Evolutionary conservation across 2,797 vertebrate species (phyloP).

Genomic region (Prunella strophiata): DNA sequence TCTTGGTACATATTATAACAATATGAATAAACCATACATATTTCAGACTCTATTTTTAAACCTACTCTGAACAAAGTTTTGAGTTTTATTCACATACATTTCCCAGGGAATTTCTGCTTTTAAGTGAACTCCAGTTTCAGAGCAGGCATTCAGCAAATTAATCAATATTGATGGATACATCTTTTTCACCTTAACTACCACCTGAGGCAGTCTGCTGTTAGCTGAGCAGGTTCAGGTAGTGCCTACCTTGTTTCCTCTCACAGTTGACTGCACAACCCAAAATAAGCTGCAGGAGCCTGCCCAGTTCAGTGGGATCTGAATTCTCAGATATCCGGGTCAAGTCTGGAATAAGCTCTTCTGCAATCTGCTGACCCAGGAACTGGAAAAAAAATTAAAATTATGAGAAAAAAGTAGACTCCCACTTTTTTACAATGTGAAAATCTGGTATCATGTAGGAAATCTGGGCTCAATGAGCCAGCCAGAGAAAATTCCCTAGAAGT

Average conservation of each 20-base stretch:
- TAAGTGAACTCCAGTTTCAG: neutral
- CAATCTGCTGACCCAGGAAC: constrained; percentile 90
- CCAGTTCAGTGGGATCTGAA: constrained; percentile 84
- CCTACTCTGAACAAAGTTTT: neutral
- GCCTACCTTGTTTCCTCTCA: constrained; percentile 92
- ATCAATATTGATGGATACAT: neutral
- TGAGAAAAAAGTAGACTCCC: neutral
- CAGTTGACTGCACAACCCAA: constrained; percentile 96
- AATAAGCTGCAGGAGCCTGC: constrained; percentile 92
- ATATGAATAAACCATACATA: neutral
- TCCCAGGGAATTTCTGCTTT: neutral
- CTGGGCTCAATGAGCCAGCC: neutral
- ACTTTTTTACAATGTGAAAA: neutral
- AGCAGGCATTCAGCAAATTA: neutral
- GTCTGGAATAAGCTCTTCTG: constrained; percentile 89
- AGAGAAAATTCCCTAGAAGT: neutral
- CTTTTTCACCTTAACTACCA: neutral
- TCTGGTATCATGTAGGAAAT: neutral
- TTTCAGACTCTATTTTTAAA: neutral
- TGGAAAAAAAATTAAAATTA: constrained; percentile 21
- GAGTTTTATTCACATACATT: neutral
- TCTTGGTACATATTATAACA: neutral
- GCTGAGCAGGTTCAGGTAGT: neutral
- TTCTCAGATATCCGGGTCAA: constrained; percentile 87
- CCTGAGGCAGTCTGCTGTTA: neutral